A percentile compares a stretch with the other conserved stretches of the same genome.
Evolutionary conservation across 2,888 invertebrate species (phyloP).

Genomic region (Marasmarcha lunaedactyla): DNA sequence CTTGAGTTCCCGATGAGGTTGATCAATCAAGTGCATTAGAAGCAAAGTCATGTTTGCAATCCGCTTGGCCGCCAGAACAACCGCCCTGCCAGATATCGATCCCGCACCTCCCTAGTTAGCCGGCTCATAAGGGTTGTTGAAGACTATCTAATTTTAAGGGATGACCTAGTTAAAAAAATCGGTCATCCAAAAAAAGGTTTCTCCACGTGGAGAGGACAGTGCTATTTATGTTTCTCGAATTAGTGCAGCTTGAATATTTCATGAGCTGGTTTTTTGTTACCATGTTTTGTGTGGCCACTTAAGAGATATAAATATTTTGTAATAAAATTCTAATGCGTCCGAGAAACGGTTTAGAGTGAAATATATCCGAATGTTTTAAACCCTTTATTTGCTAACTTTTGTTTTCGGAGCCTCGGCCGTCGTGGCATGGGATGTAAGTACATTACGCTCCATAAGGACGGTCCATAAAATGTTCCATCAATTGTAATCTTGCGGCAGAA

Average conservation of each 20-base stretch:
- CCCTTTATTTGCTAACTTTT: too few species aligned
- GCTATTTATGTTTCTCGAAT: too few species aligned
- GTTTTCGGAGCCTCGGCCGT: too few species aligned
- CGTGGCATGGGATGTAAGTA: background rate
- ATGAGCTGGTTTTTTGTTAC: too few species aligned
- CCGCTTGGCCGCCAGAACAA: background rate
- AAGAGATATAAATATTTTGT: too few species aligned
- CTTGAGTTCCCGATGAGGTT: too few species aligned
- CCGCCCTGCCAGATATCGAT: constrained; percentile 30
- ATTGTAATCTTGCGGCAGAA: background rate
- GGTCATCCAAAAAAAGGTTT: constrained; percentile 30
- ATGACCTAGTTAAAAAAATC: constrained; percentile 51
- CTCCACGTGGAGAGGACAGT: constrained; percentile 10
- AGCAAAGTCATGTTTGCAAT: background rate
- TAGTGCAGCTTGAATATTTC: too few species aligned
- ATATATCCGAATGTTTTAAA: too few species aligned
- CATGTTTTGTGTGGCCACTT: too few species aligned
- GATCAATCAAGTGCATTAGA: too few species aligned
- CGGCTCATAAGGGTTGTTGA: constrained; percentile 29
- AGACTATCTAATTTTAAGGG: constrained; percentile 47
- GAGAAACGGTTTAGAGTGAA: too few species aligned
- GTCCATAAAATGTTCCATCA: background rate
- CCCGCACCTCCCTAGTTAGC: constrained; percentile 34
- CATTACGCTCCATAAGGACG: background rate
- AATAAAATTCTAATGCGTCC: too few species aligned